Base-by-base conservation (phyloP, 2,113 vertebrate genomes). In the Stigmatopora nigra region DNA sequence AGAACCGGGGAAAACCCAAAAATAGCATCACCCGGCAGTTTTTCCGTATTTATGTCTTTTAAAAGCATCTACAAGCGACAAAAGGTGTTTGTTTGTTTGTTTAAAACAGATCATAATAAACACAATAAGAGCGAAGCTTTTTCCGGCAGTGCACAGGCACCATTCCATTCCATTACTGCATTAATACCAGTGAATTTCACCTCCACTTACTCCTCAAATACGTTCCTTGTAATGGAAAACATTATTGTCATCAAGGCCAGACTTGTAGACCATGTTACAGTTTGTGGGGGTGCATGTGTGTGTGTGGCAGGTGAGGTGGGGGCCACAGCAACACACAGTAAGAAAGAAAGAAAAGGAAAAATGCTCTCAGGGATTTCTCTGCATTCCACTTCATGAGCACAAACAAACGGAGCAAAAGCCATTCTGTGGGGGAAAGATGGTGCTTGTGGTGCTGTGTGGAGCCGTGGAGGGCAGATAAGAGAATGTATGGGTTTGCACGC, bases 351-450 rank as follows among this genome's bases (percentile, higher is more conserved):
- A 38, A 46, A 62, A 48, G 48, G 58, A 69, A 82, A 86, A 83
- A 85, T 71, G 86, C 86, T 89, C 79, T 88, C 85, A 88, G 85
- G 85, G 85, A 84, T 81, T 82, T 81, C 86, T 79, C 78, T 66
- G 78, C 84, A 84, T 88, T 87, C 81, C 85, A 88, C 87, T 89
- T 86, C 81, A 87, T 72, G 80, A 78, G 72, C 79, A 84, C 80
- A 82, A 87, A 87, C 85, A 86, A 78, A 82, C 67, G 59, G 77
- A 79, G 55, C 76, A 84, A 83, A 88, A 89, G 82, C 81, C 79
- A 84, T 88, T 89, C 82, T 81, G 78, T 63, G 79, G 73, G 70
- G 69, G 78, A 70, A 64, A 68, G 76, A 48, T 67, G 77, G 64
- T 64, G 64, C 64, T n/a, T 4, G 38, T 45, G 60, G 19, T 10